Conservation (phyloP, 2,888 invertebrate genomes). For the Phengaris arion region DNA sequence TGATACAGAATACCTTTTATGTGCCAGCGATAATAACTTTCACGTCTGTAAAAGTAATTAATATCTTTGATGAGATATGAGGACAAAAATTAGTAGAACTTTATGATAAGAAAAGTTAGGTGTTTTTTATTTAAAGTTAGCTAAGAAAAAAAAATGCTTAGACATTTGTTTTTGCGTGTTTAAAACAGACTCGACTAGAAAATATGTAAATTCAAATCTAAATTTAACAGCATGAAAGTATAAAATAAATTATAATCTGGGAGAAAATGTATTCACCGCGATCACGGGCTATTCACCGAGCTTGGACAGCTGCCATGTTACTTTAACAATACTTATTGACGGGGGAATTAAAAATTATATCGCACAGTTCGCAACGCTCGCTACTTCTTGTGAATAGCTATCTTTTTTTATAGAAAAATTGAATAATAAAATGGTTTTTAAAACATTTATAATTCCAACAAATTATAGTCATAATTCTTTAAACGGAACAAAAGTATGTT, state of each 20-base stretch:
- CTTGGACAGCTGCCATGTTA: constrained; percentile 27
- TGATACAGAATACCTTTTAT: background rate
- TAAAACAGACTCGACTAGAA: background rate
- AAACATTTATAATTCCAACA: background rate
- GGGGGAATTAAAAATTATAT: constrained; percentile 19
- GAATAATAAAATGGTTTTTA: background rate
- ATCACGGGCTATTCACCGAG: constrained; percentile 19
- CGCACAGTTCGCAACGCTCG: constrained; percentile 7
- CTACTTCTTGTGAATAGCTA: background rate
- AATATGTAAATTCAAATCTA: constrained; percentile 4
- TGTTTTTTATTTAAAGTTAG: too few species aligned
- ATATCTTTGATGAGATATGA: background rate
- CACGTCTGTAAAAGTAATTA: background rate
- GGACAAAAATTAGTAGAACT: background rate
- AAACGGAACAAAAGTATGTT: too few species aligned
- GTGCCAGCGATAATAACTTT: constrained; percentile 1
- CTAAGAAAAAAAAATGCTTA: background rate
- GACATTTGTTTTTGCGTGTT: background rate
- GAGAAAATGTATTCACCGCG: constrained; percentile 23
- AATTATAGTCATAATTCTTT: too few species aligned
- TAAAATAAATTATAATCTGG: constrained; percentile 17
- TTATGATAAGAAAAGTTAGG: background rate
- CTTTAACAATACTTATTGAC: constrained; percentile 28
- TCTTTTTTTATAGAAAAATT: background rate
- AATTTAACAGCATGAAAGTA: background rate